Conservation (phyloP, 2,797 vertebrate species). For the Pterois miles region DNA sequence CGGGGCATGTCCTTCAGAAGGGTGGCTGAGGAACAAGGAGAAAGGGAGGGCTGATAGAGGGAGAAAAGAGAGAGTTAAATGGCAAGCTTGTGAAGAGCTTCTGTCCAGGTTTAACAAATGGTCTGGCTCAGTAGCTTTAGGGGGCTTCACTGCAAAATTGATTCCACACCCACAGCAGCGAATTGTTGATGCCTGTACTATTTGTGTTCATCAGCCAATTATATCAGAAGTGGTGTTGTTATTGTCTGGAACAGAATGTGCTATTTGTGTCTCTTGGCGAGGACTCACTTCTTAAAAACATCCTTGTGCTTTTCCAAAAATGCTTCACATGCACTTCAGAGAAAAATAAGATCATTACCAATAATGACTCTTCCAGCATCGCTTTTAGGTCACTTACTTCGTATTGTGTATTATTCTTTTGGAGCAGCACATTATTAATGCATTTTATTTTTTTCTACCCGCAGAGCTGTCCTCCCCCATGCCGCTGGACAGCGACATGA, state of each 20-base stretch:
- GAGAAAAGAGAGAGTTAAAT: conserved; percentile 29
- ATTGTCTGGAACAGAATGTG: conserved; percentile 21
- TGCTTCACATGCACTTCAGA: conserved; percentile 18
- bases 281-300: conserved; percentile 3
- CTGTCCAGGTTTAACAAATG: conserved; percentile 39
- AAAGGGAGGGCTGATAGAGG: background rate
- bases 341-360: background rate
- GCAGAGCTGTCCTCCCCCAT: conserved; percentile 86
- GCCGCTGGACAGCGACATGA: conserved; percentile 84
- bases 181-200: conserved; percentile 46
- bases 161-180: conserved; percentile 44
- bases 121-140: conserved; percentile 60
- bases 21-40: conserved; percentile 3
- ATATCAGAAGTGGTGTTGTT: conserved; percentile 30
- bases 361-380: background rate
- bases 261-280: conserved; percentile 35
- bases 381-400: conserved; percentile 1
- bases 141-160: conserved; percentile 46
- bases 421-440: background rate
- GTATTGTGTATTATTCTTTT: background rate
- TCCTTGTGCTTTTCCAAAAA: conserved; percentile 32
- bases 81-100: conserved; percentile 43
- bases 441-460: background rate
- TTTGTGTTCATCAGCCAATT: conserved; percentile 54
- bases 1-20: conserved; percentile 55